phyloP scores from a whole-genome alignment of 2,797 vertebrate species.

The Fundulus diaphanus region DNA sequence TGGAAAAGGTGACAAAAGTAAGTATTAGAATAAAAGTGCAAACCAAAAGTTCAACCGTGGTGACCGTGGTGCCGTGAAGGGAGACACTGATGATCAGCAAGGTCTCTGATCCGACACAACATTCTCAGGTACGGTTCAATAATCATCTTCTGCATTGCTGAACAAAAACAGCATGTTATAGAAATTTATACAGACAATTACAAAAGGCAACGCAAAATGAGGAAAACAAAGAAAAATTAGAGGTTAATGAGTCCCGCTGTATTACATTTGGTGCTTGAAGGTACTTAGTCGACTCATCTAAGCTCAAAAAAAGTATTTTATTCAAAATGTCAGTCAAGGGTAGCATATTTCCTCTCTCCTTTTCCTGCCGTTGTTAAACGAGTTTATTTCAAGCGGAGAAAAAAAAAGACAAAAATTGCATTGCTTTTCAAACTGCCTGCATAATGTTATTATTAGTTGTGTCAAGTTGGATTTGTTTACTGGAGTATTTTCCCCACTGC shows the following conservation, averaged over 20 bases:
- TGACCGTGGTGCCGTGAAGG: not conserved
- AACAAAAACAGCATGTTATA: not conserved
- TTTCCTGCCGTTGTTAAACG: conserved; percentile 64
- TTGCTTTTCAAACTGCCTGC: conserved; percentile 32
- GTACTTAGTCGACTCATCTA: too few relatives aligned
- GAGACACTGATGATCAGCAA: not conserved
- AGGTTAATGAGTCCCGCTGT: not conserved
- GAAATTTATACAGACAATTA: not conserved
- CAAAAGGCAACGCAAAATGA: too few relatives aligned
- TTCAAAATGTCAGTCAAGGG: conserved; percentile 33
- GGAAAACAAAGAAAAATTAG: not conserved
- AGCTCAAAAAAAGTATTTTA: too few relatives aligned
- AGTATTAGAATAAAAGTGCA: not conserved
- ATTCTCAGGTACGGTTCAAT: too few relatives aligned
- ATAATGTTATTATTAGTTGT: conserved; percentile 53
- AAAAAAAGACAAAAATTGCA: conserved; percentile 3
- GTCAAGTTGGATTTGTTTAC: conserved; percentile 58
- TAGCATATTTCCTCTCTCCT: conserved; percentile 38
- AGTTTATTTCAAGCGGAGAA: conserved; percentile 61
- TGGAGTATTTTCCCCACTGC: conserved; percentile 30
- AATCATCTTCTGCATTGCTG: not conserved
- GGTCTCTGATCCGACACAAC: not conserved
- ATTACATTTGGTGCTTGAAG: not conserved
- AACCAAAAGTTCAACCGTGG: not conserved
- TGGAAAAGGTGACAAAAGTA: too few relatives aligned